phyloP scores from a whole-genome alignment of 1,140 invertebrate genomes.

The Drosophila kikkawai region DNA sequence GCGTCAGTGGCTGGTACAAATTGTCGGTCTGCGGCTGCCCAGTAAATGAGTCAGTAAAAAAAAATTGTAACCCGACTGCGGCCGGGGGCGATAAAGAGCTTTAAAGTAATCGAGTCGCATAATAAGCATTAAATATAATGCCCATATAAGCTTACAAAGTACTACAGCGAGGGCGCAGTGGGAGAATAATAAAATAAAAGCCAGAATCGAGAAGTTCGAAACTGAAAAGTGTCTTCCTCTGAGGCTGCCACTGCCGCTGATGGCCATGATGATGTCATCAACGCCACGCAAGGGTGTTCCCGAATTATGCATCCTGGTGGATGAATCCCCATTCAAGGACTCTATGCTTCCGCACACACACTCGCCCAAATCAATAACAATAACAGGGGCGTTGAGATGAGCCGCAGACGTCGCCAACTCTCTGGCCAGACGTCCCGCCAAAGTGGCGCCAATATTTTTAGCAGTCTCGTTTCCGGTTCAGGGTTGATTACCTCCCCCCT shows the following conservation, averaged over 20 bases:
- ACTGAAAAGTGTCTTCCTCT: constrained; percentile 55
- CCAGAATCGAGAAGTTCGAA: constrained; percentile 24
- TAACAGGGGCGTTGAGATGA: constrained; percentile 57
- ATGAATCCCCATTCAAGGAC: constrained; percentile 21
- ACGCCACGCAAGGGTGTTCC: constrained; percentile 41
- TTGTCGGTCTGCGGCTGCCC: constrained; percentile 27
- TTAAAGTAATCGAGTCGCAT: constrained; percentile 62
- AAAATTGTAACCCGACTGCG: constrained; percentile 29
- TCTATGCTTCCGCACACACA: constrained; percentile 22
- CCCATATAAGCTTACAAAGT: constrained; percentile 41
- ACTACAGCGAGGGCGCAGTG: not conserved
- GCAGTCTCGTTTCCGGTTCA: constrained; percentile 50
- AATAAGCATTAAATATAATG: constrained; percentile 74
- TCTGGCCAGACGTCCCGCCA: constrained; percentile 60
- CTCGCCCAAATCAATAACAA: constrained; percentile 65
- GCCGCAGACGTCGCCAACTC: constrained; percentile 56
- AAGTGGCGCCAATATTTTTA: constrained; percentile 63
- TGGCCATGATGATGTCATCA: constrained; percentile 63
- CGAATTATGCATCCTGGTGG: constrained; percentile 67
- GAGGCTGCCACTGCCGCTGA: constrained; percentile 44
- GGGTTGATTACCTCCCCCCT: constrained; percentile 45
- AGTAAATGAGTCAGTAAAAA: constrained; percentile 47
- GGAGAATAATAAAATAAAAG: constrained; percentile 38
- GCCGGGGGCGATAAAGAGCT: constrained; percentile 48
- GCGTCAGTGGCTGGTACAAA: constrained; percentile 35